Percentiles rank a stretch among this genome's conserved stretches.
phyloP scores from a whole-genome alignment of 2,888 invertebrate genomes.

The Himalopsyche tibetana region DNA sequence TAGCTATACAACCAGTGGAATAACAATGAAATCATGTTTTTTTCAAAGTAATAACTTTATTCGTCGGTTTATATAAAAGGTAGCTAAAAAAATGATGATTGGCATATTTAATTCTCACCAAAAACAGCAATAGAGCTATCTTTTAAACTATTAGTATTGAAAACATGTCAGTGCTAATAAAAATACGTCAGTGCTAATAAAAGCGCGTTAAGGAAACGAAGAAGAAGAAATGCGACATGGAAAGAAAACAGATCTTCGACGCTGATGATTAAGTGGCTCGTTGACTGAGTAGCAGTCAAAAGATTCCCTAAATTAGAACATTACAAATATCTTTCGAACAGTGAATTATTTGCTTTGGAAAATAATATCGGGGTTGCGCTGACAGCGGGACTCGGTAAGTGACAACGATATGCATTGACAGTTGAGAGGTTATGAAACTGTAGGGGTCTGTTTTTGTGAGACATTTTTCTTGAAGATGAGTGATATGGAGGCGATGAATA shows the following conservation, averaged over 20 bases:
- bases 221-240: not conserved
- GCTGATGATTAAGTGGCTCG: slow-evolving; percentile 57
- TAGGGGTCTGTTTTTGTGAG: too few species aligned
- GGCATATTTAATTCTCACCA: too few species aligned
- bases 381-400: not conserved
- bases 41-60: too few species aligned
- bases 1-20: too few species aligned
- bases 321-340: not conserved
- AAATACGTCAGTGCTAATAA: not conserved
- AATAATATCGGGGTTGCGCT: not conserved
- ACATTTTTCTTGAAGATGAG: too few species aligned
- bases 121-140: too few species aligned
- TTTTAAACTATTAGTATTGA: too few species aligned
- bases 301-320: slow-evolving; percentile 47
- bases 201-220: not conserved
- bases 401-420: not conserved
- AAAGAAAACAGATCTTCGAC: slow-evolving; percentile 33
- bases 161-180: not conserved
- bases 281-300: slow-evolving; percentile 53
- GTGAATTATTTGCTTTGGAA: not conserved
- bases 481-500: too few species aligned
- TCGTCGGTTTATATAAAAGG: too few species aligned
- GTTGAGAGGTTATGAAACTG: too few species aligned
- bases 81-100: too few species aligned
- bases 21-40: too few species aligned